These are phyloP conservation scores for Tokudaia muenninki DNA, from an alignment of 2,797 vertebrate species.

Conservation along the genomic window DNA sequence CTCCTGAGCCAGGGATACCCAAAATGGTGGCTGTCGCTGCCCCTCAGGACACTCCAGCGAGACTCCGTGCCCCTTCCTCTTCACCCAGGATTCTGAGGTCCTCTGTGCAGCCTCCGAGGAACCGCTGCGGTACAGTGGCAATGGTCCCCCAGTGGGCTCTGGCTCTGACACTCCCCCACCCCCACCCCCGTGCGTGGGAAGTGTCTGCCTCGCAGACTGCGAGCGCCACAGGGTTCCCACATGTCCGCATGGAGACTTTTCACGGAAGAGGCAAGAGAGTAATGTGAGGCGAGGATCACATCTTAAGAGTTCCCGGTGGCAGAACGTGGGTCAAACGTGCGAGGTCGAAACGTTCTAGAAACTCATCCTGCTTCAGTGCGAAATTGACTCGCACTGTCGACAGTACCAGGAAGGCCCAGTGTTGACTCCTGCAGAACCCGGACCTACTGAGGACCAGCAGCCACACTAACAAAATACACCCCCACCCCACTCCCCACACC, in stretches of 20 bases:
- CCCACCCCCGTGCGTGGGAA: background rate
- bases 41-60: background rate
- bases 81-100: background rate
- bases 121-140: accelerated
- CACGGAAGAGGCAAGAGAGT: background rate
- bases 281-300: background rate
- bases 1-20: background rate
- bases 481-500: accelerated
- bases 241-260: background rate
- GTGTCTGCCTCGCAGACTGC: background rate
- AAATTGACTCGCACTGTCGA: background rate
- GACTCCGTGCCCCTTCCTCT: background rate
- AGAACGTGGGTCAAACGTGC: background rate
- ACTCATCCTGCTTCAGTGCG: background rate
- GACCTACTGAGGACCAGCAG: background rate
- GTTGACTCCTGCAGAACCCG: background rate
- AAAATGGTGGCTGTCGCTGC: background rate
- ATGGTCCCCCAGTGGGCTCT: accelerated
- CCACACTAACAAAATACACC: background rate
- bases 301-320: background rate
- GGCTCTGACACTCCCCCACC: background rate
- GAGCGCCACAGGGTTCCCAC: background rate
- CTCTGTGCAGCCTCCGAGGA: background rate
- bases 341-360: conserved; percentile 25
- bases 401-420: background rate